phyloP scores from a whole-genome alignment of 2,888 invertebrate genomes.

The Ormyrus nitidulus region DNA sequence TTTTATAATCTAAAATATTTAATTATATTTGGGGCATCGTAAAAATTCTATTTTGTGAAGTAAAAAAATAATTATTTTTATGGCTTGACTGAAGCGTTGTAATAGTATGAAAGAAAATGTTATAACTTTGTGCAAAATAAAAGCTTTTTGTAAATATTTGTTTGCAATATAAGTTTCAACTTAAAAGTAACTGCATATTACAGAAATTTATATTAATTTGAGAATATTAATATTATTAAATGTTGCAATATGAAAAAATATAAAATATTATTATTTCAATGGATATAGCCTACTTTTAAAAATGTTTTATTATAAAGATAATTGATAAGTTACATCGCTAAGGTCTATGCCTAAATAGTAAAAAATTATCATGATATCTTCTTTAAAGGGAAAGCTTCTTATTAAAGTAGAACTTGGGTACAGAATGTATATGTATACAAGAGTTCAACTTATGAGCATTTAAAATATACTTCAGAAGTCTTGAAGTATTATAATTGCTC shows the following conservation, averaged over 20 bases:
- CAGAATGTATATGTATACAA: constrained; percentile 42
- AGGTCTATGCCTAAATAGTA: constrained; percentile 35
- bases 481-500: constrained; percentile 38
- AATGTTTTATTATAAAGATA: too few relatives aligned
- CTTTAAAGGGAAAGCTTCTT: constrained; percentile 1
- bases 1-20: background rate
- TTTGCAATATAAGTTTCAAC: too few relatives aligned
- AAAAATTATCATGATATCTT: background rate
- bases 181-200: too few relatives aligned
- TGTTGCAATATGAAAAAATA: background rate
- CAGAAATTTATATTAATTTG: too few relatives aligned
- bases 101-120: background rate
- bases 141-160: too few relatives aligned
- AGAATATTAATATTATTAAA: too few relatives aligned
- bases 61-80: background rate
- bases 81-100: constrained; percentile 23
- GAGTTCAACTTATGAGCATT: constrained; percentile 51
- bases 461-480: constrained; percentile 44
- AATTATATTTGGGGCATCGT: too few relatives aligned
- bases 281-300: too few relatives aligned
- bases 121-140: background rate
- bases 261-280: too few relatives aligned
- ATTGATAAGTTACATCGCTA: constrained; percentile 17
- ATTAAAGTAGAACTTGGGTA: constrained; percentile 46
- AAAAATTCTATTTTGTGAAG: too few relatives aligned